A percentile compares a stretch with the other conserved stretches of the same genome.
These are phyloP conservation scores for Acropora tenuis DNA, from an alignment of 64 coral and sea anemone species.

Conservation along the genomic window DNA sequence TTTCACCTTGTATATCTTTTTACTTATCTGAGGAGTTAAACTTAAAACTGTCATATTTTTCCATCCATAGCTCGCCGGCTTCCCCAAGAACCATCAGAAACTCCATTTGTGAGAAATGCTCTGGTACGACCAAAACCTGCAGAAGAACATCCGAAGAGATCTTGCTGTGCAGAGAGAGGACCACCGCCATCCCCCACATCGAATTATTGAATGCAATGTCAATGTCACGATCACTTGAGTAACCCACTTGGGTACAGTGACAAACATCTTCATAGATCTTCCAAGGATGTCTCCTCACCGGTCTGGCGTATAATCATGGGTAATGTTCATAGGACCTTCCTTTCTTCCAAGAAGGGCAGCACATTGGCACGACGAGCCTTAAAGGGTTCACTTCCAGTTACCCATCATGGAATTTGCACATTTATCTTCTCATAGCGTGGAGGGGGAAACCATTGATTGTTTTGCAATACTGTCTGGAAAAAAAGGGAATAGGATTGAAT, in stretches of 20 bases:
- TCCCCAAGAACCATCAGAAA: conserved; percentile 31
- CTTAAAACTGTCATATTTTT: neutral
- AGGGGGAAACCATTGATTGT: no score
- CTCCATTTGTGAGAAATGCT: neutral
- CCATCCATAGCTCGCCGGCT: conserved; percentile 6
- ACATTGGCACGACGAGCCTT: neutral
- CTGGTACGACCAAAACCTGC: conserved; percentile 24
- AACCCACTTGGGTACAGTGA: neutral
- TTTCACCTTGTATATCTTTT: no score
- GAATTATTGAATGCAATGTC: neutral
- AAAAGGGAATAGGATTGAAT: no score
- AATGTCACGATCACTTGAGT: no score
- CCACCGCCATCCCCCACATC: neutral
- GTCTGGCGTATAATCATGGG: neutral
- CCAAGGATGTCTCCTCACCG: neutral
- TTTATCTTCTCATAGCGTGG: no score
- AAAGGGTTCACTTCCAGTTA: no score
- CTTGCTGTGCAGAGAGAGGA: conserved; percentile 19
- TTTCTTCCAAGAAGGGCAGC: neutral
- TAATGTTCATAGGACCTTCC: neutral
- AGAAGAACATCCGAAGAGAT: conserved; percentile 29
- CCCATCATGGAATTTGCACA: no score
- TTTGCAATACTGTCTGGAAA: no score
- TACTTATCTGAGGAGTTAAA: no score
- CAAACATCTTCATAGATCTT: neutral